Base-by-base conservation (phyloP, 2,888 invertebrate species). In the Seira musarum region DNA sequence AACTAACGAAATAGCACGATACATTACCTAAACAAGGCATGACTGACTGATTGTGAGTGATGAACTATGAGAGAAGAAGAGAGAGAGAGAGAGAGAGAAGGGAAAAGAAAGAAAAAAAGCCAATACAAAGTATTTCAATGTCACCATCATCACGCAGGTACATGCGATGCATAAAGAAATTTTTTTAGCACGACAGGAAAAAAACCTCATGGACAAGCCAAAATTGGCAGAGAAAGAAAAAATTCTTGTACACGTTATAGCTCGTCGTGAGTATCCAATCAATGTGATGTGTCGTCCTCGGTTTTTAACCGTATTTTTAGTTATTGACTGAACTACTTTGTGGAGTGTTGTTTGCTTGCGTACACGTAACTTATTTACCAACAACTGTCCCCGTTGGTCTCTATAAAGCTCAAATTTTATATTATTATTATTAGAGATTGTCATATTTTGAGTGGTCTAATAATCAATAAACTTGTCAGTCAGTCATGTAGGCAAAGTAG, bases 381-480 rank as follows among this genome's bases (percentile, higher is more conserved):
- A 40, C 40, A 40, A 40, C 40, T 40, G 40, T 40, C 13, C 40
- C 13, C 40, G 6, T 40, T 40, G 40, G 40, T 40, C 40, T 40
- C 6, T 40, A 40, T 40, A 8, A n/a, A 6, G 40, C 40, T 40
- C 40, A 40, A 40, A 8, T 40, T 40, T 40, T 6, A 40, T 40
- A 40, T 40, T 67, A 67, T n/a, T n/a, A n/a, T 67, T 67, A 46
- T 67, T 67, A 67, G 21, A 46, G 66, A 40, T 46, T 67, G 66
- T 67, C 66, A 67, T n/a, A n/a, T 40, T 40, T 40, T 40, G 60
- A 60, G 60, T 30, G 69, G 53, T 69, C 69, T 60, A 69, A 69
- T 69, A 60, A 69, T 69, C 69, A 49, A 69, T 69, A 69, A n/a
- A 69, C 49, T 69, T 69, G 69, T 57, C 68, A 49, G 49, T 53